Percentiles rank a stretch among this genome's conserved stretches.
phyloP scores from a whole-genome alignment of 1,140 invertebrate species.

The Alviniconcha marisindica region DNA sequence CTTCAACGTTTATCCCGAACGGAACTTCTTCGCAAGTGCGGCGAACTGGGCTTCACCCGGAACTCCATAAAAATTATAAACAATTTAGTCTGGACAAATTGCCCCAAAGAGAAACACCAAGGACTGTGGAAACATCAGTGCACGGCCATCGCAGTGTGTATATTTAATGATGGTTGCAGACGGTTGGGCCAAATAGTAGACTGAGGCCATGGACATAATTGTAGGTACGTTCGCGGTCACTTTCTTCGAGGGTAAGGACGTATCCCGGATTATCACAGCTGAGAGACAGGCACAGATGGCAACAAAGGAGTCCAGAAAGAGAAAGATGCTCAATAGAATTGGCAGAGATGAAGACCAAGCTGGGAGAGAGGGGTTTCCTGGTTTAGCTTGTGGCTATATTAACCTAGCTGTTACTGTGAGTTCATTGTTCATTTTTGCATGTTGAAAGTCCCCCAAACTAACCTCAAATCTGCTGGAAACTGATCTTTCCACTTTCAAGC shows the following conservation, averaged over 20 bases:
- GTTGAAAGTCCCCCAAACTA: too few relatives aligned
- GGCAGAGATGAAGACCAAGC: not conserved
- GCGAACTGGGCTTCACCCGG: not conserved
- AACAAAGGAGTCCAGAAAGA: not conserved
- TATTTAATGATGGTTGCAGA: not conserved
- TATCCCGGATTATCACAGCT: not conserved
- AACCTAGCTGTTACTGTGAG: not conserved
- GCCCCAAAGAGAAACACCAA: not conserved
- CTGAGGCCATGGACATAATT: not conserved
- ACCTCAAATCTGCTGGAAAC: too few relatives aligned
- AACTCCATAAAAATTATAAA: not conserved
- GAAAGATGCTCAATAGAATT: not conserved
- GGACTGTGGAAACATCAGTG: not conserved
- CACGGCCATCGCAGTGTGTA: not conserved
- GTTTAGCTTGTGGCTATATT: not conserved
- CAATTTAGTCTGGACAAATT: not conserved
- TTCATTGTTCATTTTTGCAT: not conserved
- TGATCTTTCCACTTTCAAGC: too few relatives aligned
- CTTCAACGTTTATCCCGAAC: not conserved
- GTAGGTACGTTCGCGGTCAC: not conserved
- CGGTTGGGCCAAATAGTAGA: not conserved
- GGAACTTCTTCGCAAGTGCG: not conserved
- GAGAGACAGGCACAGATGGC: not conserved
- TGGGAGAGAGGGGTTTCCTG: not conserved
- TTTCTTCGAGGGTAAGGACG: not conserved